phyloP scores from a whole-genome alignment of 2,113 vertebrate species.

The Pleuronectes platessa region DNA sequence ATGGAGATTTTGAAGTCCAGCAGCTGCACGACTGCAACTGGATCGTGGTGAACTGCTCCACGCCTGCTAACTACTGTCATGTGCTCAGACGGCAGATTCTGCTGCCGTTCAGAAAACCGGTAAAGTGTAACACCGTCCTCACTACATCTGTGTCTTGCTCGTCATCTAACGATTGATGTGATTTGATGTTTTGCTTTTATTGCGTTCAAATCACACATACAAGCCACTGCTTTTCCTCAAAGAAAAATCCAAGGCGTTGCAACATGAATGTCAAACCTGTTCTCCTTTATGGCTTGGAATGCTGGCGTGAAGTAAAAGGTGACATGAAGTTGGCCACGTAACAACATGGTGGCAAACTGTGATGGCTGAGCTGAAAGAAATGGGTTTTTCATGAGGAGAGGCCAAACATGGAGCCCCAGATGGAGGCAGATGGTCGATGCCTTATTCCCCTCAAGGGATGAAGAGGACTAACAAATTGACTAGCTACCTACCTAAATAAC shows the following conservation, averaged over 20 bases:
- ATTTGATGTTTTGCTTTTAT: neutral
- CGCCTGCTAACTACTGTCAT: conserved; percentile 93
- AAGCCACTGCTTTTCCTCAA: neutral
- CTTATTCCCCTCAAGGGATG: too few relatives aligned
- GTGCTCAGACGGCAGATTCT: conserved; percentile 91
- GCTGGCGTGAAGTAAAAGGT: too few relatives aligned
- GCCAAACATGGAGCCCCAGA: too few relatives aligned
- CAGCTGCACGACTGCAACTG: conserved; percentile 93
- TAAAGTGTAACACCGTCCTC: conserved; percentile 56
- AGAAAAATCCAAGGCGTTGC: neutral
- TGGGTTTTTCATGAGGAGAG: too few relatives aligned
- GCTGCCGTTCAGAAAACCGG: conserved; percentile 93
- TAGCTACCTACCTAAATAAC: too few relatives aligned
- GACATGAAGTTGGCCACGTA: too few relatives aligned
- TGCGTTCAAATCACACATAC: neutral
- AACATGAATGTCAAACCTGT: too few relatives aligned
- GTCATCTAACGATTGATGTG: neutral
- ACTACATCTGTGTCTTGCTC: neutral
- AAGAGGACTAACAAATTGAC: too few relatives aligned
- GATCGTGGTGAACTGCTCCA: conserved; percentile 94
- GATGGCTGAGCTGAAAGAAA: too few relatives aligned
- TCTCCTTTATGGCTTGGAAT: too few relatives aligned
- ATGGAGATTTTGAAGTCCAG: conserved; percentile 88
- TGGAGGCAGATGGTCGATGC: too few relatives aligned
- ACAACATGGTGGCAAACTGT: too few relatives aligned